Conservation (phyloP, 2,797 vertebrate genomes). For the Darevskia mixta region DNA sequence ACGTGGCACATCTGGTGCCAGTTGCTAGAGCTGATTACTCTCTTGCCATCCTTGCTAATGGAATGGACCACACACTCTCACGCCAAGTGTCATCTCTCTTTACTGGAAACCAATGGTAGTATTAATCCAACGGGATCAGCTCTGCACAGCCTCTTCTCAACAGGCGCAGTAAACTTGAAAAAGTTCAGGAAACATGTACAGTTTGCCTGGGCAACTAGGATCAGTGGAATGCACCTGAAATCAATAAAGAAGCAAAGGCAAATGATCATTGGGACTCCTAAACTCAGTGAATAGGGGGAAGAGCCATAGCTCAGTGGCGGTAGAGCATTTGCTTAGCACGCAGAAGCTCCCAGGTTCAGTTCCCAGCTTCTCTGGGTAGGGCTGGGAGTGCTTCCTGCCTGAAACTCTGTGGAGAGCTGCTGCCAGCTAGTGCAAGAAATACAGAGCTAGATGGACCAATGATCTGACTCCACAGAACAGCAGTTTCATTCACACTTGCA, state of each 20-base stretch:
- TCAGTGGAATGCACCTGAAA: neutral
- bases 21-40: neutral
- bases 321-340: too few species aligned
- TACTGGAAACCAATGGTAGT: neutral
- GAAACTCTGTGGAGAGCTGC: too few species aligned
- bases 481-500: neutral
- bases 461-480: too few species aligned
- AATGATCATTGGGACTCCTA: neutral
- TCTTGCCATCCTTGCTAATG: slow-evolving; percentile 6
- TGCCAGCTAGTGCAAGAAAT: too few species aligned
- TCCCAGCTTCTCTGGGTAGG: too few species aligned
- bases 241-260: neutral
- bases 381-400: too few species aligned
- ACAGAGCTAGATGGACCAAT: too few species aligned
- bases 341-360: too few species aligned
- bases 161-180: neutral
- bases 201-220: neutral
- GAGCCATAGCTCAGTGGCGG: too few species aligned
- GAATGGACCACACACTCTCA: neutral
- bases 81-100: neutral
- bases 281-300: too few species aligned
- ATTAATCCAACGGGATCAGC: neutral
- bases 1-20: slow-evolving; percentile 18
- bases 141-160: neutral
- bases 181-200: neutral